Conservation (phyloP, 2,888 invertebrate species). For the Andrena haemorrhoa region DNA sequence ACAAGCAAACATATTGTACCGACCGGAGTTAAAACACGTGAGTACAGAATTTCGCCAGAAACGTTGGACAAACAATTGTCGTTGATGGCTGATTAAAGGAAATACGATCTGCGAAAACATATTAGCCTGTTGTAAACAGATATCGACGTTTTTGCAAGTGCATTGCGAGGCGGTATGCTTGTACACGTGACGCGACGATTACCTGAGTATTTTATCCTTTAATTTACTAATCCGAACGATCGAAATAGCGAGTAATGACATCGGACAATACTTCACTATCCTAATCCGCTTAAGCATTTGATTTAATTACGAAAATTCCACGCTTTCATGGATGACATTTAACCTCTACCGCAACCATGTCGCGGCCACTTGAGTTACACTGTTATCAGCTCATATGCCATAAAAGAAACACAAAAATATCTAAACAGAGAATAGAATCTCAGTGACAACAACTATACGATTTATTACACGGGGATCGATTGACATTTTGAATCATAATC, state of each 20-base stretch:
- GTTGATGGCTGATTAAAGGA: constrained; percentile 22
- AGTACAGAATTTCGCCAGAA: constrained; percentile 18
- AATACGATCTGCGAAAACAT: constrained; percentile 22
- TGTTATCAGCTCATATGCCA: background rate
- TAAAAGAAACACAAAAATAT: background rate
- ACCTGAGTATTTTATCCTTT: background rate
- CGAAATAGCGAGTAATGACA: background rate
- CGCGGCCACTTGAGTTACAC: background rate
- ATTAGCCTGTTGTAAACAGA: constrained; percentile 15
- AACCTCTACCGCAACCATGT: constrained; percentile 27
- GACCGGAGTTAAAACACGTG: constrained; percentile 1
- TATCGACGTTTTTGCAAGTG: constrained; percentile 14
- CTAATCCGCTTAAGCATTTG: constrained; percentile 42
- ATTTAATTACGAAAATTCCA: constrained; percentile 47
- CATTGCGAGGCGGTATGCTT: background rate
- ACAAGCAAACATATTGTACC: constrained; percentile 33
- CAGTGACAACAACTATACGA: background rate
- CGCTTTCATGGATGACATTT: constrained; percentile 13
- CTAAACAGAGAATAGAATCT: background rate
- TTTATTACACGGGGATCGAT: constrained; percentile 1
- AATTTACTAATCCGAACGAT: background rate
- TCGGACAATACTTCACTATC: background rate
- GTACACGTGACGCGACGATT: constrained; percentile 6
- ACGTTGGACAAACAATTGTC: constrained; percentile 2
- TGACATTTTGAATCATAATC: background rate